phyloP scores from a whole-genome alignment of 2,888 invertebrate species.

The Nymphalis urticae region DNA sequence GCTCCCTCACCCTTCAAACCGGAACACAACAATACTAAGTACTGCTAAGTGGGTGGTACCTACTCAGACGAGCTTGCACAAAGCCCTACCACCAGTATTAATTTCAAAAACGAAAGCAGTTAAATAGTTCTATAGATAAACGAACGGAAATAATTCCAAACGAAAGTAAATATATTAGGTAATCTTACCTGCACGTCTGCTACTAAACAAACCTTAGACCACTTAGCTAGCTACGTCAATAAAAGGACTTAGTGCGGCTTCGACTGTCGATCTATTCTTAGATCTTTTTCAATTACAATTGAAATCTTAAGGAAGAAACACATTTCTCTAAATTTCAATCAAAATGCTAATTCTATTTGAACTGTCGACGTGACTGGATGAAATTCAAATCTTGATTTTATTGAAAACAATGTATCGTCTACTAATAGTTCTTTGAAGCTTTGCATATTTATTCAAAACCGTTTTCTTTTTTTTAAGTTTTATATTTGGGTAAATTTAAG shows the following conservation, averaged over 20 bases:
- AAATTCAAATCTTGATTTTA: conserved; percentile 3
- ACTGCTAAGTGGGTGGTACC: too few species aligned
- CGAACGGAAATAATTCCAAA: too few species aligned
- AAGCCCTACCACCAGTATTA: too few species aligned
- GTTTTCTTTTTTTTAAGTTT: too few species aligned
- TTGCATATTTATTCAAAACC: not conserved
- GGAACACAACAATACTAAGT: too few species aligned
- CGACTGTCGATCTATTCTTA: not conserved
- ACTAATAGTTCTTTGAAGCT: not conserved
- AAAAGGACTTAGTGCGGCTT: not conserved
- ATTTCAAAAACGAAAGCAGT: too few species aligned
- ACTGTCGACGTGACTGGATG: conserved; percentile 17
- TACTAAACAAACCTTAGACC: not conserved
- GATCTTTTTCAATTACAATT: conserved; percentile 6
- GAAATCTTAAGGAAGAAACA: conserved; percentile 11
- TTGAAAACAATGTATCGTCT: conserved; percentile 2
- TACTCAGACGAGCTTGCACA: too few species aligned
- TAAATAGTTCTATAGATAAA: too few species aligned
- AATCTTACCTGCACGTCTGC: not conserved
- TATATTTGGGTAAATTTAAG: too few species aligned
- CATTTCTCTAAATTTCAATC: conserved; percentile 16
- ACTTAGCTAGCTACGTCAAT: not conserved
- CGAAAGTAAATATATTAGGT: too few species aligned
- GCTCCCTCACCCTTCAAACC: too few species aligned
- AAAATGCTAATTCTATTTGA: conserved; percentile 21